Base-by-base conservation (phyloP, 2,888 invertebrate genomes). In the Parelbella ahira region DNA sequence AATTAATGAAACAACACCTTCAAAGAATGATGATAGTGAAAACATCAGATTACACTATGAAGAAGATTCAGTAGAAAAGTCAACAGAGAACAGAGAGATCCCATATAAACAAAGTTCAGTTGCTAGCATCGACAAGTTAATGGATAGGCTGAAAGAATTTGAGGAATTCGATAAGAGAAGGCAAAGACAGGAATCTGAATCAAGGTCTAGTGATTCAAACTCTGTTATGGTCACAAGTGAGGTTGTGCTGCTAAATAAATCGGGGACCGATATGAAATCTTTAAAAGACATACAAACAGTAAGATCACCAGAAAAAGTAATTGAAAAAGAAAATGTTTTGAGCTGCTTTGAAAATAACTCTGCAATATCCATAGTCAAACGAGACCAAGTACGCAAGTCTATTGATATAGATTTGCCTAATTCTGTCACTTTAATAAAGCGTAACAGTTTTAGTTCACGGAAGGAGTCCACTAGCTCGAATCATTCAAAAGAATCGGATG, bases 271-370 rank as follows among this genome's bases (percentile, higher is more conserved):
- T 45, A 77, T 81, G 27, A 87, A 84, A 54, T 78, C 74, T 4
- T 48, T 88, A 5, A 88, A 86, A 63, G 86, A 87, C 45, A 75
- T 86, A 15, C 88, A 88, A 46, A 68, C 86, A 7, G 75, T 77
- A 4, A 71, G 76, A 43, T 78, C 84, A 3, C 84, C 84, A n/a
- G 87, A 84, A 48, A 78, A 62, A 54, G 60, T 77, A 21, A 60
- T 84, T 12, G 80, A 86, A 56, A 88, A 88, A 48, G 88, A 87
- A 51, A 88, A 84, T 56, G 73, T 88, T 9, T 57, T 88, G 18
- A 88, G 86, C 53, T 87, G 87, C 52, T 88, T 88, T 50, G 88
- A 88, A 62, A 88, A 88, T 49, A 88, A 88, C 58, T 84, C 88
- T 1, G 87, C 88, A 15, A 88, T 88, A 53, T 88, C 88, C 38